A percentile compares a stretch with the other conserved stretches of the same genome.
Evolutionary conservation across 2,888 invertebrate genomes (phyloP).

Genomic region (Acleris emargana): DNA sequence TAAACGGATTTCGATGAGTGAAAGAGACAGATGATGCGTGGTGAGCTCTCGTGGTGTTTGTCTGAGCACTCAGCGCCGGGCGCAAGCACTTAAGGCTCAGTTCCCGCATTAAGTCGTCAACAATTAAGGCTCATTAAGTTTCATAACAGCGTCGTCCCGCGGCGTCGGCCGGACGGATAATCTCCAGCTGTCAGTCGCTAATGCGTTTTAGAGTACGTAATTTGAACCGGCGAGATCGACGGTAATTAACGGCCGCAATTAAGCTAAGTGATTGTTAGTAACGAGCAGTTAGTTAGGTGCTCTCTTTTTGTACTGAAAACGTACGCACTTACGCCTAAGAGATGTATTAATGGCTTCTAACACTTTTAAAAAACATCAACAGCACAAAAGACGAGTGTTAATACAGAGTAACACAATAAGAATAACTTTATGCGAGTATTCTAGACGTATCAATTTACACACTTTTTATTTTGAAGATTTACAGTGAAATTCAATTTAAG

Average conservation of each 20-base stretch:
- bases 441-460: conserved; percentile 16
- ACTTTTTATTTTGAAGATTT: conserved; percentile 49
- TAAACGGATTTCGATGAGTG: conserved; percentile 19
- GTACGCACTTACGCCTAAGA: conserved; percentile 15
- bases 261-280: conserved; percentile 82
- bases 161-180: conserved; percentile 81
- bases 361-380: too few species aligned
- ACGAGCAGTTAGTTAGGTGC: conserved; percentile 59
- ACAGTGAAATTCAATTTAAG: conserved; percentile 78
- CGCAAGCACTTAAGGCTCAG: conserved; percentile 73
- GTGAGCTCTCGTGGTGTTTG: conserved; percentile 54
- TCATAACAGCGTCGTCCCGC: conserved; percentile 75
- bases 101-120: conserved; percentile 81
- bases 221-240: conserved; percentile 82
- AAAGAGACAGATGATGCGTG: conserved; percentile 18
- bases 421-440: conserved; percentile 5
- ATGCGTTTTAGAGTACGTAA: conserved; percentile 85
- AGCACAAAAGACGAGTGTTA: too few species aligned
- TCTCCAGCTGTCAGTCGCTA: conserved; percentile 83
- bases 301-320: conserved; percentile 24
- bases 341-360: too few species aligned
- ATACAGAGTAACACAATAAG: too few species aligned
- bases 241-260: conserved; percentile 82
- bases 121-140: conserved; percentile 83
- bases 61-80: conserved; percentile 61